Percentiles rank a stretch among this genome's conserved stretches.
Evolutionary conservation across 2,888 invertebrate genomes (phyloP).

Genomic region (Philaethria dido): DNA sequence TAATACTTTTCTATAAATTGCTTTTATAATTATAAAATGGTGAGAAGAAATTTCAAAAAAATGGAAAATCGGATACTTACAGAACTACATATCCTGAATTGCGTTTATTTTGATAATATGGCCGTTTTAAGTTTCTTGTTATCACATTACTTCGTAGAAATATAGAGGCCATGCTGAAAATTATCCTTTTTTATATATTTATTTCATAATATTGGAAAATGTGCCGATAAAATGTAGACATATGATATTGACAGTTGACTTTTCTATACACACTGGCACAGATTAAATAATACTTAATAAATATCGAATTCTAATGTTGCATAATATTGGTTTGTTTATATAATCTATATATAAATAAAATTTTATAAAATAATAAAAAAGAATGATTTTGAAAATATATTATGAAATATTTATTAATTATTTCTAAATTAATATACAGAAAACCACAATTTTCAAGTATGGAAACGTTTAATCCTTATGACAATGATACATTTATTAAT

Average conservation of each 20-base stretch:
- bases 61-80: constrained; percentile 77
- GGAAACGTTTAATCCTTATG: too few species aligned
- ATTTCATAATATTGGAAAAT: constrained; percentile 39
- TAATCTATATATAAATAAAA: too few species aligned
- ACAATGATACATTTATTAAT: too few species aligned
- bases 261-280: neutral
- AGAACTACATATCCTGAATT: constrained; percentile 87
- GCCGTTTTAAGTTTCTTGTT: constrained; percentile 67
- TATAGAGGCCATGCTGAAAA: constrained; percentile 67
- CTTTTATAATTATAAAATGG: constrained; percentile 10
- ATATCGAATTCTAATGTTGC: neutral
- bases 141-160: constrained; percentile 70
- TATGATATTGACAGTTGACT: constrained; percentile 48
- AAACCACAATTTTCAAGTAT: too few species aligned
- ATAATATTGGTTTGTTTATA: too few species aligned
- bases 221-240: constrained; percentile 40
- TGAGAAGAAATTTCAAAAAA: neutral
- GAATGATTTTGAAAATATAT: too few species aligned
- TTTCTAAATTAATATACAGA: too few species aligned
- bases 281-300: neutral
- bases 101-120: constrained; percentile 80
- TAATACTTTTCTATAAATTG: constrained; percentile 2
- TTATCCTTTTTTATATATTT: constrained; percentile 32
- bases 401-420: too few species aligned
- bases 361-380: too few species aligned